phyloP scores from a whole-genome alignment of 2,797 vertebrate species.

The Lophius americanus region DNA sequence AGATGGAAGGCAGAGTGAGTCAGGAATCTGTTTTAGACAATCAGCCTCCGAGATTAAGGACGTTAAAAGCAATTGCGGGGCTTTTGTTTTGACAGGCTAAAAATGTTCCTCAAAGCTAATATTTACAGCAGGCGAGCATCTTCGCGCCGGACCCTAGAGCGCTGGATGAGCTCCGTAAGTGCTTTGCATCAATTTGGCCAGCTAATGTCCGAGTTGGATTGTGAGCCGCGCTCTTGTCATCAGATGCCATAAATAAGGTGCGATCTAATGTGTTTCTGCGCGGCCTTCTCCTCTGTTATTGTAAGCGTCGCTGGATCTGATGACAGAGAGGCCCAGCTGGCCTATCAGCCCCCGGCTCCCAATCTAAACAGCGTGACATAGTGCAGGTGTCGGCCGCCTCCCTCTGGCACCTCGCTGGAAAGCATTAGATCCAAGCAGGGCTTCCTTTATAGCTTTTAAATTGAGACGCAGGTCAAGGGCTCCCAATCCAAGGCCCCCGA shows the following conservation, averaged over 20 bases:
- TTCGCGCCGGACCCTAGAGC: constrained; percentile 71
- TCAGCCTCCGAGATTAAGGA: constrained; percentile 79
- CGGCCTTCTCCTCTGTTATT: constrained; percentile 76
- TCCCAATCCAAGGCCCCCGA: constrained; percentile 72
- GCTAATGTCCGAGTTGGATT: constrained; percentile 78
- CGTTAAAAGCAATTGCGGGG: constrained; percentile 78
- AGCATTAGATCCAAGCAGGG: constrained; percentile 85
- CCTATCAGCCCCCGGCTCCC: constrained; percentile 73
- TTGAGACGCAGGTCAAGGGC: constrained; percentile 84
- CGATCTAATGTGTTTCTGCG: constrained; percentile 76
- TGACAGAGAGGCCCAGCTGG: constrained; percentile 79
- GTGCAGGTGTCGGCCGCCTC: constrained; percentile 87
- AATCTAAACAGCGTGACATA: constrained; percentile 88
- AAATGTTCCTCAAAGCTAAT: constrained; percentile 80
- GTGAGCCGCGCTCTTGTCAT: constrained; percentile 68
- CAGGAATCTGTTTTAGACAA: constrained; percentile 79
- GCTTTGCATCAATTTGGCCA: constrained; percentile 78
- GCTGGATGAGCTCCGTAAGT: constrained; percentile 78
- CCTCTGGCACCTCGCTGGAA: constrained; percentile 81
- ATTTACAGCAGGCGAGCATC: constrained; percentile 83
- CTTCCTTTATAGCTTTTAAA: constrained; percentile 89
- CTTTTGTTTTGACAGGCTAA: constrained; percentile 84
- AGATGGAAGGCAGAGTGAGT: constrained; percentile 72
- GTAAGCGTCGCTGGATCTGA: constrained; percentile 74
- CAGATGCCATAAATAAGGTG: constrained; percentile 76